phyloP scores from a whole-genome alignment of 1,140 invertebrate genomes.

The Patella vulgata region DNA sequence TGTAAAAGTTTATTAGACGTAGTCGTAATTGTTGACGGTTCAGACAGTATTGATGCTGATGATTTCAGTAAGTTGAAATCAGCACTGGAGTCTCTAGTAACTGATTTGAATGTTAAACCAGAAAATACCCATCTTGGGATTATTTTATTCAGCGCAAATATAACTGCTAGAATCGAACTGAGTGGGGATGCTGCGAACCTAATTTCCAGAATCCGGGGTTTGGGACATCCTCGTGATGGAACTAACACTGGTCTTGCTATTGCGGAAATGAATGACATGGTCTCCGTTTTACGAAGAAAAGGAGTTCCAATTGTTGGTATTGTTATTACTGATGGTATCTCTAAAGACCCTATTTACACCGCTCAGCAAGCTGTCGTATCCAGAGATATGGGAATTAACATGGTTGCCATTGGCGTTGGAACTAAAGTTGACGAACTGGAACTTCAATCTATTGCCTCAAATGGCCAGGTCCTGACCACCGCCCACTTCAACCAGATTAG shows the following conservation, averaged over 20 bases:
- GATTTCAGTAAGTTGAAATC: slow-evolving; percentile 31
- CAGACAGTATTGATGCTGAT: slow-evolving; percentile 25
- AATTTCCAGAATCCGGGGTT: not conserved
- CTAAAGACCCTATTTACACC: slow-evolving; percentile 23
- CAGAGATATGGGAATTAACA: no score
- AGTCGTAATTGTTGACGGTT: slow-evolving; percentile 34
- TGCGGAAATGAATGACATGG: not conserved
- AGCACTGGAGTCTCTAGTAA: slow-evolving; percentile 15
- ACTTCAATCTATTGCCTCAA: no score
- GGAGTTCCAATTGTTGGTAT: slow-evolving; percentile 39
- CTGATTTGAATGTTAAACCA: slow-evolving; percentile 26
- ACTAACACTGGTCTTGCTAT: slow-evolving; percentile 21
- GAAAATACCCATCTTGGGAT: slow-evolving; percentile 27
- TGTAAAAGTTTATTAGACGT: slow-evolving; percentile 31
- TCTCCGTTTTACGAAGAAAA: slow-evolving; percentile 3
- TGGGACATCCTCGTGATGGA: slow-evolving; percentile 19
- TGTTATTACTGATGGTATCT: slow-evolving; percentile 43
- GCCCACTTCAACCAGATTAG: slow-evolving; percentile 44
- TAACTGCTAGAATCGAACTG: slow-evolving; percentile 4
- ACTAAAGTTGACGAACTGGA: no score
- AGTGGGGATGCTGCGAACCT: slow-evolving; percentile 10
- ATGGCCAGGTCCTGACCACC: slow-evolving; percentile 54
- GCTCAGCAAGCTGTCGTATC: slow-evolving; percentile 27
- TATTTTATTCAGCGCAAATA: slow-evolving; percentile 32
- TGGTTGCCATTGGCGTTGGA: no score